Evolutionary conservation across 2,888 invertebrate genomes (phyloP).

Genomic region (Panopea generosa): DNA sequence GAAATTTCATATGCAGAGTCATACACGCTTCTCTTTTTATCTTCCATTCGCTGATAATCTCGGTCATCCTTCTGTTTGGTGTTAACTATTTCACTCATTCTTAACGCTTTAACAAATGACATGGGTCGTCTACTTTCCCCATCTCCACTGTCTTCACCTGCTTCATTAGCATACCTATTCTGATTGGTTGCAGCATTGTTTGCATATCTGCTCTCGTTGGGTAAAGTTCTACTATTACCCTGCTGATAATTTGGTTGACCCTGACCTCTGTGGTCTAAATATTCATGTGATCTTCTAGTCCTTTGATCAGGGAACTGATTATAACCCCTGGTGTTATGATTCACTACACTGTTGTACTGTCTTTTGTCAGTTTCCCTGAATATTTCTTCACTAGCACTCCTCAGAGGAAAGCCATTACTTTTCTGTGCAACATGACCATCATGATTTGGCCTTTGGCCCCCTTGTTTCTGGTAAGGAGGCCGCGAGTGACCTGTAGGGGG

Average conservation of each 20-base stretch:
- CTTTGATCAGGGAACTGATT: slow-evolving; percentile 44
- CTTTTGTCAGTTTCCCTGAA: slow-evolving; percentile 49
- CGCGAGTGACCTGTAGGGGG: slow-evolving; percentile 36
- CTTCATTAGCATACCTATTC: slow-evolving; percentile 40
- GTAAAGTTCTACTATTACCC: slow-evolving; percentile 54
- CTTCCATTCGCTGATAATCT: slow-evolving; percentile 44
- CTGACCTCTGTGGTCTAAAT: slow-evolving; percentile 47
- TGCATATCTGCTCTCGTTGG: slow-evolving; percentile 33
- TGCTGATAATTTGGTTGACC: slow-evolving; percentile 23
- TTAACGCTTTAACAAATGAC: slow-evolving; percentile 85
- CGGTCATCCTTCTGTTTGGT: slow-evolving; percentile 63
- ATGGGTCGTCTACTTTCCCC: slow-evolving; percentile 76
- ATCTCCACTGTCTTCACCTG: slow-evolving; percentile 23
- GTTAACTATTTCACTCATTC: slow-evolving; percentile 83
- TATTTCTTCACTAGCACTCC: slow-evolving; percentile 63
- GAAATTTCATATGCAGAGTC: slow-evolving; percentile 81
- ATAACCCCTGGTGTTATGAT: slow-evolving; percentile 36
- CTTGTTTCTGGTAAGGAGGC: slow-evolving; percentile 32
- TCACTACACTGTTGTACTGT: slow-evolving; percentile 11
- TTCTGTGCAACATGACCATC: slow-evolving; percentile 30
- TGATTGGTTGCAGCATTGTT: slow-evolving; percentile 34
- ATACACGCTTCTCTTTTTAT: slow-evolving; percentile 75
- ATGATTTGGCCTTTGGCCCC: slow-evolving; percentile 12
- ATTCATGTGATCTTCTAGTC: slow-evolving; percentile 58
- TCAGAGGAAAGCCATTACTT: slow-evolving; percentile 51